Percentiles rank a stretch among this genome's conserved stretches.
Evolutionary conservation across 1,140 invertebrate genomes (phyloP).

Genomic region (Macrostomum lignano): DNA sequence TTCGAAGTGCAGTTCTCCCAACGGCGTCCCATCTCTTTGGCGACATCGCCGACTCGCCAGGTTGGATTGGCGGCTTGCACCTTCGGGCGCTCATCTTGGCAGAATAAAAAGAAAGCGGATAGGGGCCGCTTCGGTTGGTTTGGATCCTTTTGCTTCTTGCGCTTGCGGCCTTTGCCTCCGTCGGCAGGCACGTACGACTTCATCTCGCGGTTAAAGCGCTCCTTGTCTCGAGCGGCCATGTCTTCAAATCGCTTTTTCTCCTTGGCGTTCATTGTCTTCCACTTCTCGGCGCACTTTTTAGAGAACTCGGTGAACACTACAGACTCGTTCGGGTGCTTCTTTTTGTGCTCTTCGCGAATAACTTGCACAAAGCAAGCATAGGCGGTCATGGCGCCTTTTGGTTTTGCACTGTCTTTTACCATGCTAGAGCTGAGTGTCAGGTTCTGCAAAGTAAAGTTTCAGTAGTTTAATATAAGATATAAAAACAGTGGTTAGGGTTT

Average conservation of each 20-base stretch:
- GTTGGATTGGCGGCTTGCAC: constrained; percentile 67
- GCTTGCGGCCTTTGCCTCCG: constrained; percentile 34
- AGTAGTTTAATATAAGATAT: too few relatives aligned
- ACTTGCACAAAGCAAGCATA: constrained; percentile 98
- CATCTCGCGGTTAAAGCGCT: constrained; percentile 80
- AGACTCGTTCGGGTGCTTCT: constrained; percentile 88
- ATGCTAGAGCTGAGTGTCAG: too few relatives aligned
- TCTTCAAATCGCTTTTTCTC: constrained; percentile 95
- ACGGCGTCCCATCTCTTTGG: constrained; percentile 65
- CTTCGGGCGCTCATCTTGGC: constrained; percentile 68
- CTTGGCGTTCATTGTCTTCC: constrained; percentile 98
- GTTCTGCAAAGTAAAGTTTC: too few relatives aligned
- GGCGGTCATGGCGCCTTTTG: constrained; percentile 82
- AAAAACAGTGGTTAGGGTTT: too few relatives aligned
- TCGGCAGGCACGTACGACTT: constrained; percentile 56
- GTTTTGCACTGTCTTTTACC: constrained; percentile 44
- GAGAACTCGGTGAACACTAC: constrained; percentile 97
- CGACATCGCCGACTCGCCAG: constrained; percentile 70
- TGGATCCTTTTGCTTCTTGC: constrained; percentile 74
- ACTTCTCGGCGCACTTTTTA: constrained; percentile 86
- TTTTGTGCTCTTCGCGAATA: constrained; percentile 80
- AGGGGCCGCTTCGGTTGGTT: constrained; percentile 91
- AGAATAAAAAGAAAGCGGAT: constrained; percentile 76
- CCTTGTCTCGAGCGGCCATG: constrained; percentile 75
- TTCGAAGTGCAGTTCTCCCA: constrained; percentile 58